Percentiles rank a stretch among this genome's conserved stretches.
phyloP scores from a whole-genome alignment of 2,797 vertebrate species.

The Hydrocynus forskahlii region DNA sequence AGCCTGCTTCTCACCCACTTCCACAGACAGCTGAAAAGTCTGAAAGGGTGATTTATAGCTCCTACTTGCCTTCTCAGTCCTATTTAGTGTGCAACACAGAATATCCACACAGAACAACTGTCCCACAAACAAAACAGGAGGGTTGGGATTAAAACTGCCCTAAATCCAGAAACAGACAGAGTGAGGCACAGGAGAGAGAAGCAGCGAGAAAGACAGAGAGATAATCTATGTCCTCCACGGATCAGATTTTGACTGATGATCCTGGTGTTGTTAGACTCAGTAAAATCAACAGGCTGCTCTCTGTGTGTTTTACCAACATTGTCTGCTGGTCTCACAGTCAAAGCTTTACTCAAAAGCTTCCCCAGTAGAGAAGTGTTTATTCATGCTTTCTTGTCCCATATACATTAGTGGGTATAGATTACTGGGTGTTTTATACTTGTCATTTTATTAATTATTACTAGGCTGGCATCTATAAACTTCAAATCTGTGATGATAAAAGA shows the following conservation, averaged over 20 bases:
- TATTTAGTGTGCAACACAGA: background rate
- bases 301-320: background rate
- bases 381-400: too few relatives aligned
- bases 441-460: too few relatives aligned
- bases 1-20: too few relatives aligned
- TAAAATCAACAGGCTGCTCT: constrained; percentile 43
- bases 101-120: background rate
- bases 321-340: background rate
- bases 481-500: too few relatives aligned
- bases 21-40: too few relatives aligned
- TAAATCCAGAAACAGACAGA: background rate
- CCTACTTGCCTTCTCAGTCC: background rate
- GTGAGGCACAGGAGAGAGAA: constrained; percentile 21
- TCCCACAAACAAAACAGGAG: background rate
- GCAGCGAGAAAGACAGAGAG: constrained; percentile 12
- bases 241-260: constrained; percentile 68
- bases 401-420: too few relatives aligned
- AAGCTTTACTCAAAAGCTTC: background rate
- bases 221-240: constrained; percentile 60
- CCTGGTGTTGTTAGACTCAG: constrained; percentile 42
- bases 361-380: too few relatives aligned
- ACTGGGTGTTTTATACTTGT: too few relatives aligned
- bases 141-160: constrained; percentile 1
- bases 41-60: background rate
- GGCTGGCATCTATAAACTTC: too few relatives aligned